Evolutionary conservation across 2,888 invertebrate species (phyloP), one percentile per base, ranked within the genome.

Genomic region (Idaea straminata): DNA sequence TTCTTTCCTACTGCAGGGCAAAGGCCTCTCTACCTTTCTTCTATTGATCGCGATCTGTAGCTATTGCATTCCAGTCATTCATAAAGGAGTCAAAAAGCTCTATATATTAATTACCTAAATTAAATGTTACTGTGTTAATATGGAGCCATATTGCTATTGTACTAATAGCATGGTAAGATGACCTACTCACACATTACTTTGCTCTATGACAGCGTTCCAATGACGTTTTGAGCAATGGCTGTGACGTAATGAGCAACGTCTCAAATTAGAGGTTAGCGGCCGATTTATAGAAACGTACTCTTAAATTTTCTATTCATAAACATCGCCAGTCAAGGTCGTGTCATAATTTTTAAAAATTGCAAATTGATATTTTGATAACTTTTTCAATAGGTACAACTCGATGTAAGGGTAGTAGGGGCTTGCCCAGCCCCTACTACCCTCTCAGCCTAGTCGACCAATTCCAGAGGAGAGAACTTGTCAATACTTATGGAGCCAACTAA

Each of bases 141-240:
- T 70, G 66, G 61, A 64, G 59, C 67, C 65, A 66, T 66, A 66
- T 67, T 64, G 47, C 69, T 63, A 72, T 74, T 76, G 72, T 77
- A 65, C 13, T 13, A 47, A 66, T 67, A 68, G 62, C 72, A 47
- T 47, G 75, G 70, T 72, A 72, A 74, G 65, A 64, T 84, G 83
- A 80, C 84, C 82, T 80, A 83, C 78, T 81, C 82, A 66, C 75
- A 72, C 72, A 72, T 78, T 72, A 74, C 75, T 77, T 57, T 62
- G 25, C 59, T 34, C 62, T 78, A 76, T 80, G 81, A 77, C 79
- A 79, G 71, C 78, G 75, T 76, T 79, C 79, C 77, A 83, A 78
- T 81, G 82, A 81, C 78, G 79, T 76, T 81, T 83, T 83, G 73
- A 77, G 81, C 78, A 84, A 84, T 78, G 72, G 61, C 66, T 69